Evolutionary conservation across 2,888 invertebrate species (phyloP), one percentile per base, ranked within the genome.

Genomic region (Plagiodera versicolora): DNA sequence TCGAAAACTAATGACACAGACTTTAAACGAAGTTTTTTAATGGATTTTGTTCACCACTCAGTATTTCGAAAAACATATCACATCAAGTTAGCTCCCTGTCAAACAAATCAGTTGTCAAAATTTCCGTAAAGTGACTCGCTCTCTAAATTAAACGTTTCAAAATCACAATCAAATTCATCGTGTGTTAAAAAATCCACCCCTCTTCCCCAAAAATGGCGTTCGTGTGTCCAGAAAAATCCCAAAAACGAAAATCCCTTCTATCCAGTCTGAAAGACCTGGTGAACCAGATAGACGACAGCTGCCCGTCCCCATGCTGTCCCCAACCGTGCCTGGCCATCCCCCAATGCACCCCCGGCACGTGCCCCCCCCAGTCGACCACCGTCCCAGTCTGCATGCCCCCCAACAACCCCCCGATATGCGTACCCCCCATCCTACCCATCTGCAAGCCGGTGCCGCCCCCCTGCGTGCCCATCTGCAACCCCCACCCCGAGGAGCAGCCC

Each of bases 401-500:
- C 1, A 58, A 65, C 0, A 61, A 66, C 9, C 67, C 68, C 30
- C 83, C 84, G 0, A 82, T 83, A 63, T 83, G 83, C 66, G 84
- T 85, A 2, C 80, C 85, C 0, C 84, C 85, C 9, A 83, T 83
- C 61, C 61, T 79, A 57, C 80, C 80, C 3, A 78, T 79, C 18
- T 78, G 79, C 53, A 75, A 82, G 0, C 83, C 80, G 0, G 74
- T 72, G 20, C 76, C 77, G 9, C 84, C 81, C 47, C 85, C 85
- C 1, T 83, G 83, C 64, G 72, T 85, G 8, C 83, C 83, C 0
- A 64, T 85, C 1, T 70, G 76, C 58, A 81, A 83, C 58, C 83
- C 83, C 45, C 79, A 79, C 63, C 84, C 84, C 48, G 79, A 81
- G 80, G 81, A 67, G 69, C 85, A 86, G 61, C 85, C 86, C 1